phyloP scores from a whole-genome alignment of 2,113 vertebrate species.

The Spea multiplicata region DNA sequence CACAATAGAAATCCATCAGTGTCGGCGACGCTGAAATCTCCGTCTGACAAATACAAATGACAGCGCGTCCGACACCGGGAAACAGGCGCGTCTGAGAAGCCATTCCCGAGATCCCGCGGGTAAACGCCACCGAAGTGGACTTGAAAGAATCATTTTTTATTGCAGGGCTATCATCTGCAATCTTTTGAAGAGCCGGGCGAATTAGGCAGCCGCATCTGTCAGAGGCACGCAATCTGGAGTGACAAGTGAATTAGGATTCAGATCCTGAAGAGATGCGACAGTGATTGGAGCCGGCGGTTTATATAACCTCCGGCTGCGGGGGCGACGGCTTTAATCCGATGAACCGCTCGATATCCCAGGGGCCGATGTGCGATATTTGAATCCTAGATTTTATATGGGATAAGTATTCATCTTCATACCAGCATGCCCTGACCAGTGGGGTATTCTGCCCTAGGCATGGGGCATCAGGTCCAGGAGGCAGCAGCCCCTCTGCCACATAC shows the following conservation, averaged over 20 bases:
- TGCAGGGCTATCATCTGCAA: slow-evolving; percentile 5
- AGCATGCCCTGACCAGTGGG: too few species aligned
- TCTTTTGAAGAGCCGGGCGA: neutral
- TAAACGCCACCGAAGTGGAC: neutral
- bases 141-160: slow-evolving; percentile 1
- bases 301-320: neutral
- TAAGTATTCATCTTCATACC: too few species aligned
- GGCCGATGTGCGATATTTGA: neutral
- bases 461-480: too few species aligned
- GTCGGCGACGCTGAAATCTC: neutral
- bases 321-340: neutral
- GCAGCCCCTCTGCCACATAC: too few species aligned
- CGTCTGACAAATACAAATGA: neutral
- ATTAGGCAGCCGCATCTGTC: slow-evolving; percentile 19
- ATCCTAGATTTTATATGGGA: too few species aligned
- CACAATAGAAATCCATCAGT: neutral
- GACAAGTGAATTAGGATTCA: slow-evolving; percentile 31
- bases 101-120: neutral
- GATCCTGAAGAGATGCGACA: neutral
- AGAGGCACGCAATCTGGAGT: neutral
- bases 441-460: too few species aligned
- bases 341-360: neutral
- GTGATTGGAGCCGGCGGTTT: neutral
- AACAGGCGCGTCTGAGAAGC: neutral
- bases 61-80: neutral